Base-by-base conservation (phyloP, 2,113 vertebrate genomes). In the Argyrosomus japonicus region DNA sequence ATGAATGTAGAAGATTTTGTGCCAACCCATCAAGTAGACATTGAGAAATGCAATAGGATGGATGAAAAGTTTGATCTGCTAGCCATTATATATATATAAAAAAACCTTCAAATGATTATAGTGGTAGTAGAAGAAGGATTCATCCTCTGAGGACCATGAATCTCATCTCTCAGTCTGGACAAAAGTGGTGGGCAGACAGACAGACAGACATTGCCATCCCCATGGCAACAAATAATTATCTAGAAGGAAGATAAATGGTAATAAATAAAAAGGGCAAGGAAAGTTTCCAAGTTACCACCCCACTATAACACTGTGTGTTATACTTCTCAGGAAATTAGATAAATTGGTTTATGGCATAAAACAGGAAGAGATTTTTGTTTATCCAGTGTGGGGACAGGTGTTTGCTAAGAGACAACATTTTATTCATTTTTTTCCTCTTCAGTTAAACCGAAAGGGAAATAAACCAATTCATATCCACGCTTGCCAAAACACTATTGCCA, bases 301-400 rank as follows among this genome's bases (percentile, higher is more conserved):
- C 7, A 40, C 36, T 9, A 40, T 40, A 61, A 2, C 21, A 12
- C 43, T 53, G 1, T 65, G 7, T 40, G 27, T 65, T 6, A 17
- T 54, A 70, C 47, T 50, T 56, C 25, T 11, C 43, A 63, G 77
- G 67, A 87, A 80, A 81, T 75, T 62, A 48, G 4, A 1, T 70
- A 4, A 1, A 17, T 72, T 58, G 47, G 15, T 87, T 85, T 79
- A 85, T 81, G n/a, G 19, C 60, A 79, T 29, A 67, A 58, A 68
- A 36, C 25, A 83, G 67, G 48, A 81, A 43, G 60, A 27, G 5
- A 3, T 32, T 0, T 0, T 58, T 81, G 64, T 81, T 87, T 50
- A 77, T 57, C 12, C n/a, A 68, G 40, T 60, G 4, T 4, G 23
- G 77, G 13, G 27, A 25, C 47, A 57, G 63, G 75, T 63, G 36